A percentile compares a stretch with the other conserved stretches of the same genome.
These are phyloP conservation scores for Brachyrhaphis roseni DNA, from an alignment of 2,797 vertebrate genomes.

Conservation along the genomic window DNA sequence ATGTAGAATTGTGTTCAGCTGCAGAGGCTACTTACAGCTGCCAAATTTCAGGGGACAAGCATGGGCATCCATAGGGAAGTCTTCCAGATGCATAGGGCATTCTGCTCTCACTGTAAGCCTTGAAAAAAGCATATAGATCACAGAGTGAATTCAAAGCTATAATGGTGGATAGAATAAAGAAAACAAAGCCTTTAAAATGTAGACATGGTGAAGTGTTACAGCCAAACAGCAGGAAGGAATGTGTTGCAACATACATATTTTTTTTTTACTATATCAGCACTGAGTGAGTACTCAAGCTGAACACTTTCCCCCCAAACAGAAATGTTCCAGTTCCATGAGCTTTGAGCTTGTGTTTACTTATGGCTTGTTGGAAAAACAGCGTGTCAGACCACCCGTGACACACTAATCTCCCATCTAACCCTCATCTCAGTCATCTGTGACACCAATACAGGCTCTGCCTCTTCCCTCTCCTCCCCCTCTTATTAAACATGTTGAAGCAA, in stretches of 20 bases:
- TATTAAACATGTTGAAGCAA: conserved; percentile 72
- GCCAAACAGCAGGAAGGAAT: conserved; percentile 15
- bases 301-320: conserved; percentile 35
- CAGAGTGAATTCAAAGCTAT: conserved; percentile 8
- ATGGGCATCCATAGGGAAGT: conserved; percentile 99
- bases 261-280: conserved; percentile 13
- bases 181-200: neutral
- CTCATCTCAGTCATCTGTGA: conserved; percentile 77
- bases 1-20: conserved; percentile 7
- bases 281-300: conserved; percentile 20
- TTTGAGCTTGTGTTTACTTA: conserved; percentile 61
- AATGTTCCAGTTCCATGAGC: conserved; percentile 57
- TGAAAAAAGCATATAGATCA: conserved; percentile 33
- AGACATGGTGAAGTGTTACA: conserved; percentile 3
- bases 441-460: conserved; percentile 66
- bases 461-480: conserved; percentile 40
- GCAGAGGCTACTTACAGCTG: conserved; percentile 90
- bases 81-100: conserved; percentile 99
- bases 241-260: neutral
- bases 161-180: conserved; percentile 1
- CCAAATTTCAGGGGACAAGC: conserved; percentile 98
- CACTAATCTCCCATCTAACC: conserved; percentile 78
- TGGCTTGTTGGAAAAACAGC: conserved; percentile 75
- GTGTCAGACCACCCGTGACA: conserved; percentile 67
- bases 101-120: conserved; percentile 99